These are phyloP conservation scores for Argyrosomus japonicus DNA, from an alignment of 2,113 vertebrate species.

Conservation along the genomic window DNA sequence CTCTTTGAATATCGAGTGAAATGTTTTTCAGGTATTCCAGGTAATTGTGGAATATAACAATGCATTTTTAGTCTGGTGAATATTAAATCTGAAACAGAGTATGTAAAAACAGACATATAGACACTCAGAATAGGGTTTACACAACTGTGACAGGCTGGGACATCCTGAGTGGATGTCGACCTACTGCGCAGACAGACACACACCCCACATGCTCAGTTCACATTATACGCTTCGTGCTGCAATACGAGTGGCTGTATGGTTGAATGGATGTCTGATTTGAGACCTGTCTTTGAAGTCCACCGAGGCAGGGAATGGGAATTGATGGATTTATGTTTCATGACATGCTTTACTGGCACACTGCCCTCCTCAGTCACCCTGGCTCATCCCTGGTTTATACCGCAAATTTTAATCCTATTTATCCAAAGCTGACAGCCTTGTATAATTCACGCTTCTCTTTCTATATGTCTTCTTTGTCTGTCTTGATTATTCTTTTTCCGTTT, in stretches of 20 bases:
- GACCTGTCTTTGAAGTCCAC: slow-evolving; percentile 73
- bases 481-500: slow-evolving; percentile 22
- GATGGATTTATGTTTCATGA: slow-evolving; percentile 77
- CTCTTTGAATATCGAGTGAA: background rate
- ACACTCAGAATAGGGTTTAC: slow-evolving; percentile 8
- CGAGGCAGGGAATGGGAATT: slow-evolving; percentile 60
- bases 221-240: slow-evolving; percentile 47
- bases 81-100: background rate
- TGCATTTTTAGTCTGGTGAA: background rate
- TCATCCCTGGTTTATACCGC: slow-evolving; percentile 53
- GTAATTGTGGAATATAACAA: no score
- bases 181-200: slow-evolving; percentile 25
- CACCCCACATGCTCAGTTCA: slow-evolving; percentile 36
- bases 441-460: slow-evolving; percentile 30
- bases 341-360: slow-evolving; percentile 72
- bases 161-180: slow-evolving; percentile 40
- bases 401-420: slow-evolving; percentile 63
- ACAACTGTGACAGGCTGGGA: slow-evolving; percentile 6
- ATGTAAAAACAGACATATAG: background rate
- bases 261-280: slow-evolving; percentile 67
- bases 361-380: slow-evolving; percentile 63
- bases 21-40: no score
- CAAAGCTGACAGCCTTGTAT: slow-evolving; percentile 62
- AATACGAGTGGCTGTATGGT: slow-evolving; percentile 43
- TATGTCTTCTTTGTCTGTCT: slow-evolving; percentile 31